phyloP scores from a whole-genome alignment of 2,113 vertebrate species.

The Notechis scutatus region DNA sequence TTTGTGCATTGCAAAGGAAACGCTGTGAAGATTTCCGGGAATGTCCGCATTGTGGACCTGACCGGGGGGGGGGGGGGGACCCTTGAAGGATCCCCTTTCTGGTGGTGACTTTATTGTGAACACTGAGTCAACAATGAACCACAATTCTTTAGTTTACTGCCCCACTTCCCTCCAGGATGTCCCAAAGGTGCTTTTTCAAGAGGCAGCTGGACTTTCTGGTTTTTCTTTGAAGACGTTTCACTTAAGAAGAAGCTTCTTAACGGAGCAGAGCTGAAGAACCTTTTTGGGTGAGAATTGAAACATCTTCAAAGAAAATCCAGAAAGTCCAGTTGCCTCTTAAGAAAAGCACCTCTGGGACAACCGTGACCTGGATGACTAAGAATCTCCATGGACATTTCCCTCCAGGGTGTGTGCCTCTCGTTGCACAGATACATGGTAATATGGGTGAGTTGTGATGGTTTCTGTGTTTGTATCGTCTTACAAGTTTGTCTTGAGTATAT shows the following conservation, averaged over 20 bases:
- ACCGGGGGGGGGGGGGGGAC: too few relatives aligned
- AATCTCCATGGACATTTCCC: too few relatives aligned
- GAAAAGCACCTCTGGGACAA: too few relatives aligned
- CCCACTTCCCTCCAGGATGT: neutral
- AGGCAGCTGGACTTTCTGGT: too few relatives aligned
- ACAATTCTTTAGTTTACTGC: neutral
- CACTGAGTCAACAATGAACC: neutral
- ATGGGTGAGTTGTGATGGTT: neutral
- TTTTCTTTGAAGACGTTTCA: too few relatives aligned
- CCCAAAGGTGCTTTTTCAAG: too few relatives aligned
- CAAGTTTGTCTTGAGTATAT: constrained; percentile 14
- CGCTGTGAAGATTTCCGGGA: neutral
- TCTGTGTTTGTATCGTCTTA: neutral
- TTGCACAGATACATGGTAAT: neutral
- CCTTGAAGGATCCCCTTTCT: neutral
- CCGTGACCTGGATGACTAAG: too few relatives aligned
- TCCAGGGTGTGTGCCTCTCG: neutral
- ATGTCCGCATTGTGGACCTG: neutral
- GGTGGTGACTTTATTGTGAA: neutral
- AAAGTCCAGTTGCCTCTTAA: too few relatives aligned
- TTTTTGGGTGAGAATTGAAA: too few relatives aligned
- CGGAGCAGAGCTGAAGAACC: too few relatives aligned
- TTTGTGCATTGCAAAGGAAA: neutral
- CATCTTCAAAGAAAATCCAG: too few relatives aligned
- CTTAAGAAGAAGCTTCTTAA: too few relatives aligned